Conservation (phyloP, 2,888 invertebrate genomes). For the Heliconius aoede region DNA sequence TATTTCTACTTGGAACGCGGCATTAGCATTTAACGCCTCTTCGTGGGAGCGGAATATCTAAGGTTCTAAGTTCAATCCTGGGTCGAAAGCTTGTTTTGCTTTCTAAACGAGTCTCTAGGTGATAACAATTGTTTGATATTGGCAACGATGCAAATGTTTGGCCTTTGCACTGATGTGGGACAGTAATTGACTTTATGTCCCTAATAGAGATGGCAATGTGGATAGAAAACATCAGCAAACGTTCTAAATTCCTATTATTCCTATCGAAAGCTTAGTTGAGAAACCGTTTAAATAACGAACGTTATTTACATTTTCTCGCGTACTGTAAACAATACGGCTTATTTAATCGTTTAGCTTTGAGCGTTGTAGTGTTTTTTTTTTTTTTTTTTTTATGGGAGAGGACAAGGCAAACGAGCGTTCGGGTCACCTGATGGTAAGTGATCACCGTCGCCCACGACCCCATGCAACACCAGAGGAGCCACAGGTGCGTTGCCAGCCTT, state of each 20-base stretch:
- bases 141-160: slow-evolving; percentile 43
- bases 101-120: slow-evolving; percentile 40
- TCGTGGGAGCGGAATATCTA: slow-evolving; percentile 38
- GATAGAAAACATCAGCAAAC: slow-evolving; percentile 34
- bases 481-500: no score
- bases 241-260: slow-evolving; percentile 10
- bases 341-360: slow-evolving; percentile 1
- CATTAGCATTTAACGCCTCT: slow-evolving; percentile 26
- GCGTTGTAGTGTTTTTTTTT: not conserved
- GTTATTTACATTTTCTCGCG: slow-evolving; percentile 2
- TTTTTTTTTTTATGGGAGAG: no score
- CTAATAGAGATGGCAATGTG: slow-evolving; percentile 31
- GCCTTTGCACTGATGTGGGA: slow-evolving; percentile 39
- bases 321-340: slow-evolving; percentile 8
- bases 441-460: no score
- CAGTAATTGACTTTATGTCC: slow-evolving; percentile 37
- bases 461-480: no score
- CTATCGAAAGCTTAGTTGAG: slow-evolving; percentile 12
- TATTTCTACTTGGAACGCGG: not conserved
- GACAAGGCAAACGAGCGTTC: no score
- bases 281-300: slow-evolving; percentile 6
- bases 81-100: slow-evolving; percentile 42
- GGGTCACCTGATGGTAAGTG: no score
- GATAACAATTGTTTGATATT: slow-evolving; percentile 44
- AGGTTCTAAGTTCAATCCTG: slow-evolving; percentile 42